Evolutionary conservation across 23 tunicate species (phyloP), one percentile per base, ranked within the genome.

Genomic region (Trididemnum clinides): DNA sequence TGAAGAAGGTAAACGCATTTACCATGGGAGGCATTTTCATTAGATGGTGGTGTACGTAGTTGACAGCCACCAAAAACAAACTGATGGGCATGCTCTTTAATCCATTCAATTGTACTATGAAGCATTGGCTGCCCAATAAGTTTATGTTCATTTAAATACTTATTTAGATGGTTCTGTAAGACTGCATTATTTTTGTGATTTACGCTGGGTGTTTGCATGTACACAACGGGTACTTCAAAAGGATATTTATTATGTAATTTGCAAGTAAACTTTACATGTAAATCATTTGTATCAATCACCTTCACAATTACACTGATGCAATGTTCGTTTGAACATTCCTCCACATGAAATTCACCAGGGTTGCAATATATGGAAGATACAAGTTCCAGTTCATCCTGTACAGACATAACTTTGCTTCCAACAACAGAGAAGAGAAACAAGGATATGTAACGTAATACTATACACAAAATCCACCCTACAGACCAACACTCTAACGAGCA

Each of bases 91-190:
- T 57, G 32, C 1, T 83, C 84, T 33, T 28, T 72, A 6, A 89
- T 33, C 88, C 88, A 84, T 21, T 28, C 35, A 3, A 89, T 50
- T 30, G 65, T 18, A 15, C 37, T 51, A 26, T 26, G 20, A 18
- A 89, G 23, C 94, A 89, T 77, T 12, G 84, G 84, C 20, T 64
- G 54, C 31, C 57, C 57, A 21, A 87, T n/a, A 1, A 80, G 22
- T 23, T 50, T 21, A 0, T 51, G 29, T 20, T 15, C 29, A 0
- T 33, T 49, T 25, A 70, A 4, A 28, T n/a, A 64, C 54, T 30
- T 20, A 20, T 20, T 1, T 1, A 81, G 57, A 28, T 76, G 62
- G 22, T 57, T 12, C 4, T 76, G 73, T 1, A 85, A 27, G 19
- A 33, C 15, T 23, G 34, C 23, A 59, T 4, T 4, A 33, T 33